Base-by-base conservation (phyloP, 2,888 invertebrate species). In the Gymnoscelis rufifasciata region DNA sequence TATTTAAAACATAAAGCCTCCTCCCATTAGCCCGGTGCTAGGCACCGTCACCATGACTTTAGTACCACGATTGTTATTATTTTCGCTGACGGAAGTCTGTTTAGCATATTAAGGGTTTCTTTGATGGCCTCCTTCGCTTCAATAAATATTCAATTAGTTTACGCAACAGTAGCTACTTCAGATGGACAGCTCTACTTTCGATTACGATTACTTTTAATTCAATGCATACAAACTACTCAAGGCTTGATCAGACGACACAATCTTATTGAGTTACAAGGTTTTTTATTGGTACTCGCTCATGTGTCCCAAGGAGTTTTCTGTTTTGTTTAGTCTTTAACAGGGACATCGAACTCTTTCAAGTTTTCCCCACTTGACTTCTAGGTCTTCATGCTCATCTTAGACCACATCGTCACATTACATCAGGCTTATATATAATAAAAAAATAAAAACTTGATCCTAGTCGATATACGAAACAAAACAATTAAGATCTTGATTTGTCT, bases 41-140 rank as follows among this genome's bases (percentile, higher is more conserved):
- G 57, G 50, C 60, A 57, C 43, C 30, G 47, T 48, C 43, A 40
- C 43, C 45, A 19, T 19, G 19, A 52, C 58, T 60, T 59, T 60
- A n/a, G n/a, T n/a, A 58, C 33, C 26, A 40, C 45, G 37, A 39
- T 12, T 62, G 68, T 66, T 61, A 66, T 68, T 62, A 66, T 72
- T 71, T 67, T 68, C 54, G 57, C 58, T 47, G 60, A 60, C 62
- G 66, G 57, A 70, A 68, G 62, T 64, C 63, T 60, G 60, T 61
- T 74, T 73, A 68, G 64, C 72, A 74, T 74, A 71, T 67, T 66
- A 70, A 74, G 63, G 68, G 70, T 66, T 71, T 60, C 59, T 57
- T 59, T 60, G 61, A 62, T 62, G 55, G 56, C 57, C 46, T 51
- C 59, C 48, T 59, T 56, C 51, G 59, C 48, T 58, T 56, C 51